phyloP scores from a whole-genome alignment of 2,113 vertebrate genomes.

The Tauraco erythrolophus region DNA sequence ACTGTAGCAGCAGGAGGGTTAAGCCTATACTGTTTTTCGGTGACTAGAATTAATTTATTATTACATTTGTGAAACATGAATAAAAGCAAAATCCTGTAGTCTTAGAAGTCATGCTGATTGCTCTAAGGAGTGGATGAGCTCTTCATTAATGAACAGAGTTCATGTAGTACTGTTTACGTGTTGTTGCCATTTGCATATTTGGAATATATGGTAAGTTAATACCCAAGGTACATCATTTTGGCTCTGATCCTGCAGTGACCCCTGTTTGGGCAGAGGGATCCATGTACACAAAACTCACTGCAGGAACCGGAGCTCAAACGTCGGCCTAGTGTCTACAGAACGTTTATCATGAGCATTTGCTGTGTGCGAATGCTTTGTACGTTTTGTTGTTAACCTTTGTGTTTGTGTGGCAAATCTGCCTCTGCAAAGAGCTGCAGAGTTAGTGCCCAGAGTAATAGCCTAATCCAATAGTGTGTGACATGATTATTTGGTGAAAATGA shows the following conservation, averaged over 20 bases:
- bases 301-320: not conserved
- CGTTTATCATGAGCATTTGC: not conserved
- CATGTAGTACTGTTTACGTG: not conserved
- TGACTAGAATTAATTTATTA: constrained; percentile 36
- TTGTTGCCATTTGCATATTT: not conserved
- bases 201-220: not conserved
- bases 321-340: too few species aligned
- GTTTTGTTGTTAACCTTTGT: not conserved
- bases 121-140: not conserved
- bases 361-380: not conserved
- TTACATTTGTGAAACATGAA: not conserved
- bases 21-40: constrained; percentile 13
- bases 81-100: not conserved
- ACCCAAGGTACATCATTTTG: not conserved
- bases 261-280: not conserved
- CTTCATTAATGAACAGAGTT: not conserved
- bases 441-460: not conserved
- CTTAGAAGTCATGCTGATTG: not conserved
- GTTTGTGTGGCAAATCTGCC: not conserved
- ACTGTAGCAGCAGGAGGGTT: constrained; percentile 44
- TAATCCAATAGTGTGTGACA: fast-evolving
- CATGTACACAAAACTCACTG: not conserved
- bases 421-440: not conserved
- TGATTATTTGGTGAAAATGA: not conserved
- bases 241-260: not conserved